Base-by-base conservation (phyloP, 1,140 invertebrate genomes). In the Euura lappo region DNA sequence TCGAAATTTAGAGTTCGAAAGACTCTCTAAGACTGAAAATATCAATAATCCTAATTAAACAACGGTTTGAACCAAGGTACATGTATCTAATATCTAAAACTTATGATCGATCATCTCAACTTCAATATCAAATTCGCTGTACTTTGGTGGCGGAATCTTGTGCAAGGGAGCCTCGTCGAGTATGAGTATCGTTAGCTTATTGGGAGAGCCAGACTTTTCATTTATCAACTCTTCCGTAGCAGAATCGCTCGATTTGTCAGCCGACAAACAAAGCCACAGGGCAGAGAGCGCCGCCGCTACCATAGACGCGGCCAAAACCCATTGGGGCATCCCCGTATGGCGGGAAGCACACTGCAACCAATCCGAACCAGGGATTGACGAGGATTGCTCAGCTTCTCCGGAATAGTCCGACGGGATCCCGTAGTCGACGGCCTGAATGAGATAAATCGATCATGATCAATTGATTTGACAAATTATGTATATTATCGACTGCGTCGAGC, bases 281-380 rank as follows among this genome's bases (percentile, higher is more conserved):
- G 89, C 88, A 46, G 85, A 84, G 13, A 90, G 74, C 10, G 86
- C 86, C 68, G 86, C 86, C 46, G 85, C 77, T 72, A 87, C 82
- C 46, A 90, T 84, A 43, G 85, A 79, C 45, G 85, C 75, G 13
- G 83, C 87, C 44, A 91, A 76, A 64, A 90, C 72, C 81, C 90
- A 88, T 11, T 86, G 84, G 3, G 90, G 89, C 47, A 91, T 79
- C 44, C 89, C 89, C 28, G 88, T 89, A 75, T 90, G 88, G 45
- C 84, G 83, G 3, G 89, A 89, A 47, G 89, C 86, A 77, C 90
- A 91, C 5, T 87, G 86, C 76, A 91, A 77, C 88, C 89, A 90
- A 79, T 89, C 87, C 2, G 79, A 79, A 71, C 77, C 79, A 65
- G 79, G 73, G 44, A 76, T 44, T n/a, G 79, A 79, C 67, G 70